A percentile compares a stretch with the other conserved stretches of the same genome.
Evolutionary conservation across 2,888 invertebrate genomes (phyloP).

Genomic region (Tinea pellionella): DNA sequence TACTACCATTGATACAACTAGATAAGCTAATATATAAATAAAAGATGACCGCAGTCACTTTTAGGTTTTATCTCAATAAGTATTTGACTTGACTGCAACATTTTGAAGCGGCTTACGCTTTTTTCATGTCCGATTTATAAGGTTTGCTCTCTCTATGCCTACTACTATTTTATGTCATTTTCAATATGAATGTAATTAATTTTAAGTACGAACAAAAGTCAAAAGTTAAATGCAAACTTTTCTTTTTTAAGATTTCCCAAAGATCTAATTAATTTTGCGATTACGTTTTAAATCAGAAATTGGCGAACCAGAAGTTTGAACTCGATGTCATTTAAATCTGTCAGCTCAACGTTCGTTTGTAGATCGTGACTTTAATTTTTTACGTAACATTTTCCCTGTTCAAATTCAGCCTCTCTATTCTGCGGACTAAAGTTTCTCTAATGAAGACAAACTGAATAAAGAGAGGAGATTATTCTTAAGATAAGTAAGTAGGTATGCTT

Average conservation of each 20-base stretch:
- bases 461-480: not conserved
- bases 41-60: too few relatives aligned
- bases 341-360: not conserved
- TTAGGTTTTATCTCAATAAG: too few relatives aligned
- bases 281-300: not conserved
- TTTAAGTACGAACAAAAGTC: not conserved
- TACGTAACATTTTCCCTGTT: not conserved
- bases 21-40: too few relatives aligned
- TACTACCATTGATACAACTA: too few relatives aligned
- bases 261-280: conserved; percentile 4
- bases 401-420: not conserved
- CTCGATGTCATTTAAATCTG: not conserved
- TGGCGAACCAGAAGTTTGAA: not conserved
- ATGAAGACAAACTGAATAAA: not conserved
- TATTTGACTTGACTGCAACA: too few relatives aligned
- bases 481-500: not conserved
- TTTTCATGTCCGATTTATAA: too few relatives aligned
- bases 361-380: not conserved
- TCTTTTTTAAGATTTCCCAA: not conserved
- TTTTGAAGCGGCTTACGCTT: too few relatives aligned
- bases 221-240: not conserved
- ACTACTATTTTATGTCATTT: too few relatives aligned
- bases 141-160: too few relatives aligned
- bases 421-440: not conserved
- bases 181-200: too few relatives aligned